These are phyloP conservation scores for Marasmarcha lunaedactyla DNA, from an alignment of 2,888 invertebrate species.

Conservation along the genomic window DNA sequence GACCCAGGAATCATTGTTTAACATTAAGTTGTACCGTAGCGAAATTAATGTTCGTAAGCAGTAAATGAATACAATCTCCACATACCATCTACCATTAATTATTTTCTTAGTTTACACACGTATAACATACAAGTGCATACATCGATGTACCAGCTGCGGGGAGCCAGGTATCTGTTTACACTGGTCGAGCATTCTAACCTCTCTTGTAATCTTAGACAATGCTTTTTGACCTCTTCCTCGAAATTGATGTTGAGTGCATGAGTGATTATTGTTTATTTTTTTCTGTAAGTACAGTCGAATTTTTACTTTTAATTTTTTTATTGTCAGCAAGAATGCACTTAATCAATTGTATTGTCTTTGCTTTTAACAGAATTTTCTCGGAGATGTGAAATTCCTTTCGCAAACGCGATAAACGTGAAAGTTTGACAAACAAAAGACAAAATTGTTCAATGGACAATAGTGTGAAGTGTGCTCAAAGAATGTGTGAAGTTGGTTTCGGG, in stretches of 20 bases:
- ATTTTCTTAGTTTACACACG: too few species aligned
- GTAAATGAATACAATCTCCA: too few species aligned
- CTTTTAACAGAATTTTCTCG: conserved; percentile 9
- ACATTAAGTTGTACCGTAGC: too few species aligned
- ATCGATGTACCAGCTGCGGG: background rate
- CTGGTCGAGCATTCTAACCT: conserved; percentile 22
- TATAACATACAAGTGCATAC: too few species aligned
- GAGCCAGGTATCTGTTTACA: conserved; percentile 20
- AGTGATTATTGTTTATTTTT: conserved; percentile 44
- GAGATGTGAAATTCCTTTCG: conserved; percentile 21
- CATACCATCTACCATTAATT: too few species aligned
- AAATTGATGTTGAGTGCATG: conserved; percentile 35
- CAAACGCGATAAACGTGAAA: conserved; percentile 54
- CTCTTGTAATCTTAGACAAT: conserved; percentile 36
- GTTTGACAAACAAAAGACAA: conserved; percentile 45
- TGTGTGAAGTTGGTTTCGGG: background rate
- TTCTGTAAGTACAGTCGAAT: conserved; percentile 14
- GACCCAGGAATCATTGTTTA: too few species aligned
- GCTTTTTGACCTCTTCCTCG: conserved; percentile 38
- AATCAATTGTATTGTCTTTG: background rate
- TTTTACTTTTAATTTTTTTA: too few species aligned
- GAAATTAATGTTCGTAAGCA: too few species aligned
- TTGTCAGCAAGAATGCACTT: too few species aligned
- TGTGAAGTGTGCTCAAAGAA: conserved; percentile 1
- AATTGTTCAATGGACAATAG: conserved; percentile 14